phyloP scores from a whole-genome alignment of 2,888 invertebrate genomes.

The Diarsia rubi region DNA sequence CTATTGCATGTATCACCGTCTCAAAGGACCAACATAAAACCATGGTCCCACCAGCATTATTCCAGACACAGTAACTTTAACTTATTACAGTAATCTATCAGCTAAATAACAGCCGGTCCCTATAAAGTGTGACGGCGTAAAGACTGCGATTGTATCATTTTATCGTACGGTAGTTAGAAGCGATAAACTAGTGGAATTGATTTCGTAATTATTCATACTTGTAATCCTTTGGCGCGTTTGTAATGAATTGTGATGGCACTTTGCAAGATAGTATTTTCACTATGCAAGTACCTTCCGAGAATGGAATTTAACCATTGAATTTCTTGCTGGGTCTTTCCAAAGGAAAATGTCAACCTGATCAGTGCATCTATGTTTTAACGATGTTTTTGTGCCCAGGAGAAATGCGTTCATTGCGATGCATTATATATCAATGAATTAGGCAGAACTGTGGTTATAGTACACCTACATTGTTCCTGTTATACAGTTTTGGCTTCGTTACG shows the following conservation, averaged over 20 bases:
- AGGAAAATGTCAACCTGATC: no score
- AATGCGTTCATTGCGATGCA: no score
- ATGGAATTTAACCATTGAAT: no score
- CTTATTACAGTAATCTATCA: slow-evolving; percentile 47
- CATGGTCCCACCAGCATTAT: slow-evolving; percentile 11
- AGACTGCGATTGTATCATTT: slow-evolving; percentile 34
- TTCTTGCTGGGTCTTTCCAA: no score
- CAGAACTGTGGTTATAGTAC: no score
- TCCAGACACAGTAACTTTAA: slow-evolving; percentile 12
- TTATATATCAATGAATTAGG: no score
- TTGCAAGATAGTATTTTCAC: slow-evolving; percentile 32
- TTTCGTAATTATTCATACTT: slow-evolving; percentile 40
- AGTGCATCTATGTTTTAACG: no score
- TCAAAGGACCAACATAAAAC: slow-evolving; percentile 14
- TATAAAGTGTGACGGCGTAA: slow-evolving; percentile 41
- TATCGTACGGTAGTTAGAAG: slow-evolving; percentile 25
- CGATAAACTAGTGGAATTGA: slow-evolving; percentile 36
- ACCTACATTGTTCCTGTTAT: no score
- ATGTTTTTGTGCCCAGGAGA: no score
- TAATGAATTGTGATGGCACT: slow-evolving; percentile 20
- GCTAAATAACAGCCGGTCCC: slow-evolving; percentile 38
- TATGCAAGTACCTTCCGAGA: no score
- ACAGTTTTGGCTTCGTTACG: no score
- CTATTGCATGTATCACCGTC: not conserved
- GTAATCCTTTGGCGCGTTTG: not conserved